Evolutionary conservation across 2,113 vertebrate genomes (phyloP), one percentile per base, ranked within the genome.

Genomic region (Cryptomyrus ogoouensis): DNA sequence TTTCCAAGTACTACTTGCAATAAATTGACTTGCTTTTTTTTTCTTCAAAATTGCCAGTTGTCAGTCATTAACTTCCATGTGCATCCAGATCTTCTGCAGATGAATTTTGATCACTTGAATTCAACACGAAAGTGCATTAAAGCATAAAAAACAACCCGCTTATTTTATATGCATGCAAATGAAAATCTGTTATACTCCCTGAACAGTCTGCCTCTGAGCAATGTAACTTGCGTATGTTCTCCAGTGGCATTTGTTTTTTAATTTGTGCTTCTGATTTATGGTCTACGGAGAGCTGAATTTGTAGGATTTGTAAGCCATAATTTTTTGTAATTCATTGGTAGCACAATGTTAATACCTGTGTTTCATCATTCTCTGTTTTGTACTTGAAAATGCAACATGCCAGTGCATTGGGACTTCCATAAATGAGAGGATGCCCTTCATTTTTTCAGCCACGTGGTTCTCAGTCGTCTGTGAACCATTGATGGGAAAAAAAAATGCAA

Each of bases 181-280:
- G 74, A 80, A 42, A 80, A 80, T 80, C 74, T 80, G 74, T 80
- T 80, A 80, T 19, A 70, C 74, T 80, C 35, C 74, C 74, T 19
- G 62, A 70, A 70, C 62, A 31, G 62, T 70, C 27, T 70, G 62
- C 62, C 62, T 70, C 62, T 70, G 35, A 80, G 74, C 35, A 80
- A 7, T 42, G 31, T 80, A 74, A 80, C 74, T 80, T 80, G 12
- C 15, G 1, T 19, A 80, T 42, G 15, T 42, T 19, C 74, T 42
- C 35, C 31, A 42, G 15, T 42, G 74, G 74, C 35, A 42, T 80
- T 80, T 39, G 35, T 80, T 35, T 42, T 80, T 35, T 80, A 42
- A 80, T 80, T 80, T 19, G 35, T 80, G 74, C 74, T 80, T 80
- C 74, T 80, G 74, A 80, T 80, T 21, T 19, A 42, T 17, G 35